Evolutionary conservation across 2,797 vertebrate genomes (phyloP), one percentile per base, ranked within the genome.

Genomic region (Lepidocolaptes lacrymiger): DNA sequence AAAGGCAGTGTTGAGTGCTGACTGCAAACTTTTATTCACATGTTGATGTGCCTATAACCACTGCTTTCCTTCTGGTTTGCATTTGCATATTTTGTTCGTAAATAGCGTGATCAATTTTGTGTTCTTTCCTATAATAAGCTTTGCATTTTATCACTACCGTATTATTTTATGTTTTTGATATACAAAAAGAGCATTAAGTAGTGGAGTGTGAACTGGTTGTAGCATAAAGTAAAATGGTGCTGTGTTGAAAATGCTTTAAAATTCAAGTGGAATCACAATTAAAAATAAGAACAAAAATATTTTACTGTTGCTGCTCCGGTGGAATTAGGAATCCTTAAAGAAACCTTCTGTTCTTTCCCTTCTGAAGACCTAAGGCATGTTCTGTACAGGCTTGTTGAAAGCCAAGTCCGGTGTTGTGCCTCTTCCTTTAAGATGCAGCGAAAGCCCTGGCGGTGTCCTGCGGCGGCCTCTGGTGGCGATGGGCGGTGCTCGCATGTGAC

Each of bases 331-430:
- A 20, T 4, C 27, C 24, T 30, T 64, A 48, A 28, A 32, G 34
- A 66, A 64, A 23, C 32, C 3, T 18, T 6, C 2, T 32, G 24
- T 7, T 19, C 46, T 90, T 62, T 2, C 2, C 26, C 64, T 41
- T 71, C 32, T 32, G 66, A 16, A 27, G 49, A 32, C 17, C 10
- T 24, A 9, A 72, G 49, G 44, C 10, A 4, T 5, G 26, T 32
- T 41, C 10, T 0, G 16, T 1, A 24, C 4, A 12, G 7, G 1
- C 10, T 32, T 11, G 2, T 0, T 8, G 3, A 0, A 1, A 30
- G 20, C 49, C 4, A 41, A 2, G 3, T 8, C 17, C 1, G 6
- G 8, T 5, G 48, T 6, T 46, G 13, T 39, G 56, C 15, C 4
- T 6, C 6, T 5, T 2, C 4, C 16, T 7, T 5, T 8, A 2